Conservation (phyloP, 23 tunicate species). For the Corella eumyota region DNA sequence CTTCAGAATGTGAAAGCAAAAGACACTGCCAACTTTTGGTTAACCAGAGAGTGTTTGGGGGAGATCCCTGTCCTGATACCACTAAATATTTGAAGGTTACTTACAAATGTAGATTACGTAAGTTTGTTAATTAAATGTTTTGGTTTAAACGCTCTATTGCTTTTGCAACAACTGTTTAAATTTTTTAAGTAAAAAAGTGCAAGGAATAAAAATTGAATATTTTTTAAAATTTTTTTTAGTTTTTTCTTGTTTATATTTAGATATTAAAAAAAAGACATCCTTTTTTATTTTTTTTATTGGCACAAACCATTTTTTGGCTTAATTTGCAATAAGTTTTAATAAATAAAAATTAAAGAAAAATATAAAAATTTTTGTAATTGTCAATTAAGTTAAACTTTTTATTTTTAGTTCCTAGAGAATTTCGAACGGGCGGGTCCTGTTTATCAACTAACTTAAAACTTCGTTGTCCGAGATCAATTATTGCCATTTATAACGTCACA, state of each 20-base stretch:
- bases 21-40: conserved; percentile 56
- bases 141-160: background rate
- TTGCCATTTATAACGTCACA: conserved; percentile 46
- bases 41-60: conserved; percentile 59
- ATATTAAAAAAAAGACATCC: too few relatives aligned
- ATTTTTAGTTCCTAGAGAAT: conserved; percentile 4
- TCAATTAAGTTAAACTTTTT: too few relatives aligned
- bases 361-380: too few relatives aligned
- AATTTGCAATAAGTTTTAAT: background rate
- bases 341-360: background rate
- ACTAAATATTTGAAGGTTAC: conserved; percentile 55
- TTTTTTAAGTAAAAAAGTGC: background rate
- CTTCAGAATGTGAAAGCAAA: conserved; percentile 48
- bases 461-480: conserved; percentile 21
- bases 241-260: too few relatives aligned
- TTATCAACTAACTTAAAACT: conserved; percentile 1
- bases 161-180: background rate
- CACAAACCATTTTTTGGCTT: too few relatives aligned
- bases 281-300: too few relatives aligned
- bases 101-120: conserved; percentile 60
- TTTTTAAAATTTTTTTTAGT: background rate
- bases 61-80: conserved; percentile 79
- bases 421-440: conserved; percentile 12
- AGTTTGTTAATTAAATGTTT: conserved; percentile 15
- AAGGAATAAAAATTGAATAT: background rate